A percentile compares a stretch with the other conserved stretches of the same genome.
phyloP scores from a whole-genome alignment of 2,797 vertebrate species.

The Champsocephalus esox region DNA sequence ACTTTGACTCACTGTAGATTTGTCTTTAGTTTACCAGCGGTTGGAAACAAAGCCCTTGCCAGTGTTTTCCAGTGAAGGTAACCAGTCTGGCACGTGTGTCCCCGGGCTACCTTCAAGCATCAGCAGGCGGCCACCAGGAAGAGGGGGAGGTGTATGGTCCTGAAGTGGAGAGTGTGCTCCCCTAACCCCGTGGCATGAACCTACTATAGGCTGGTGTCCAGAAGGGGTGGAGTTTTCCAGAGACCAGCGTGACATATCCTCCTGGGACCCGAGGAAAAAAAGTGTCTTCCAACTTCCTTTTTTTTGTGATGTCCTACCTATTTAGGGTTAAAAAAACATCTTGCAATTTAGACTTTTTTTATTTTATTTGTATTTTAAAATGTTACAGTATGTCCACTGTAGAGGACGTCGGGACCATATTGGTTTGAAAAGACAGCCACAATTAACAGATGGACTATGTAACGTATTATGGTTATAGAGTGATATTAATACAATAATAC shows the following conservation, averaged over 20 bases:
- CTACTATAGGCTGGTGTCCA: conserved; percentile 65
- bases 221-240: conserved; percentile 58
- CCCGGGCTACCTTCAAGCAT: conserved; percentile 61
- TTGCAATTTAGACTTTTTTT: too few species aligned
- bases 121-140: conserved; percentile 40
- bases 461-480: too few species aligned
- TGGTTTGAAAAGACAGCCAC: too few species aligned
- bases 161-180: conserved; percentile 67
- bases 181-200: conserved; percentile 62
- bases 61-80: conserved; percentile 21
- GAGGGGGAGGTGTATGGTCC: conserved; percentile 68
- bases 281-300: too few species aligned
- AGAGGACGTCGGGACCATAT: too few species aligned
- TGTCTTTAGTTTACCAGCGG: background rate
- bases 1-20: background rate
- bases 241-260: conserved; percentile 37
- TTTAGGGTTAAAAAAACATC: too few species aligned
- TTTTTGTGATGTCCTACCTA: too few species aligned
- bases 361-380: too few species aligned
- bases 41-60: background rate
- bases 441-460: too few species aligned
- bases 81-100: conserved; percentile 47
- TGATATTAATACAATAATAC: too few species aligned
- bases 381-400: too few species aligned
- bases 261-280: too few species aligned